Percentiles rank a stretch among this genome's conserved stretches.
Conservation (phyloP, 1,140 invertebrate species). For the Musca domestica region DNA sequence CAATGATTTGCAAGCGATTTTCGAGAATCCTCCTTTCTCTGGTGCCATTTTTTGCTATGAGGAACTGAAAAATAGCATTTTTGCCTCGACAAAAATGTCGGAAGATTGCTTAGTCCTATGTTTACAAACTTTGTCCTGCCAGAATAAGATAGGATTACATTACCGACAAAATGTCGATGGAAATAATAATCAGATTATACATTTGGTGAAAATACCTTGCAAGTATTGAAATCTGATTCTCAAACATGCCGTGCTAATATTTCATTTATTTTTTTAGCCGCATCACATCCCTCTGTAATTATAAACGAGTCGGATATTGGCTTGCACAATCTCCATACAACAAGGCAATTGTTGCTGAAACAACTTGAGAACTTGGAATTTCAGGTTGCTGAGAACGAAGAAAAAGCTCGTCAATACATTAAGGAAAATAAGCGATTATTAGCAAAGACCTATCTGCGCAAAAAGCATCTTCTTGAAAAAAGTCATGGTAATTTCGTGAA, state of each 20-base stretch:
- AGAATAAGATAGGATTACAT: constrained; percentile 33
- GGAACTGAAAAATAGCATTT: constrained; percentile 18
- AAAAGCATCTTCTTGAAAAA: constrained; percentile 59
- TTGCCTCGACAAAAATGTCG: constrained; percentile 12
- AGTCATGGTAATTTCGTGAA: constrained; percentile 40
- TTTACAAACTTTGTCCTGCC: constrained; percentile 33
- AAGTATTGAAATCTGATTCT: neutral
- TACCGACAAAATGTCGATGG: constrained; percentile 29
- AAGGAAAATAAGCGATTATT: constrained; percentile 54
- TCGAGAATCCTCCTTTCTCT: constrained; percentile 35
- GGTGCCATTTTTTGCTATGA: constrained; percentile 38
- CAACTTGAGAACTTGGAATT: constrained; percentile 51
- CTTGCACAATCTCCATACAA: constrained; percentile 54
- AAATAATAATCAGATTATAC: constrained; percentile 27
- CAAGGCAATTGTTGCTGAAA: constrained; percentile 48
- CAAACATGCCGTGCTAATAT: neutral
- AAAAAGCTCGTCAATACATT: constrained; percentile 48
- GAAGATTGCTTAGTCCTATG: constrained; percentile 33
- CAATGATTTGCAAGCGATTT: constrained; percentile 27
- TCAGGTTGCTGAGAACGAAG: constrained; percentile 48
- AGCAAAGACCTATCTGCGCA: constrained; percentile 59
- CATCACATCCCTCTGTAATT: constrained; percentile 27
- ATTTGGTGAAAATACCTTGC: constrained; percentile 46
- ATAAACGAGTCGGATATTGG: constrained; percentile 56
- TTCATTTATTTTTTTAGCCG: constrained; percentile 6